Evolutionary conservation across 2,113 vertebrate genomes (phyloP).

Genomic region (Dromas ardeola): DNA sequence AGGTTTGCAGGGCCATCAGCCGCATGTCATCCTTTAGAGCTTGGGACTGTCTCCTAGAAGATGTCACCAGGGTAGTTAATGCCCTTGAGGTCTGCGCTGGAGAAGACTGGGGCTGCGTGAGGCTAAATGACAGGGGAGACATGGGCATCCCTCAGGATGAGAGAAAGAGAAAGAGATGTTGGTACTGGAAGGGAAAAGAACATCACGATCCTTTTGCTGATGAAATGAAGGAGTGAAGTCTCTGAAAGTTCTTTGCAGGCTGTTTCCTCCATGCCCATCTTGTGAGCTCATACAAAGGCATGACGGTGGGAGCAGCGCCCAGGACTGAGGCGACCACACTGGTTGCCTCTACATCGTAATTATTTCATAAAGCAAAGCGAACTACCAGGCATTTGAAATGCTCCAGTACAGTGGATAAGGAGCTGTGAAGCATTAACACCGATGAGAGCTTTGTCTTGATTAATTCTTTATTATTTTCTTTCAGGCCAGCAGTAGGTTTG

Average conservation of each 20-base stretch:
- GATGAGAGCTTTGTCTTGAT: constrained; percentile 14
- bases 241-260: not conserved
- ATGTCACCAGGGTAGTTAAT: not conserved
- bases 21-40: not conserved
- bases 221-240: not conserved
- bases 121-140: not conserved
- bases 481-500: not conserved
- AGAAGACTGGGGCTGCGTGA: not conserved
- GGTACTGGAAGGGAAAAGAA: not conserved
- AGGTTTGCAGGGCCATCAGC: not conserved
- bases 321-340: not conserved
- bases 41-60: not conserved
- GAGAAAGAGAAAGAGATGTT: not conserved
- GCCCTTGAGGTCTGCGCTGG: not conserved
- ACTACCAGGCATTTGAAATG: not conserved
- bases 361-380: constrained; percentile 31
- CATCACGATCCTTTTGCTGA: not conserved
- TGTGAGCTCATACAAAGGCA: not conserved
- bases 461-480: constrained; percentile 58
- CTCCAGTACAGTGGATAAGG: not conserved
- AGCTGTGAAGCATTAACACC: constrained; percentile 51
- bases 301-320: accelerated
- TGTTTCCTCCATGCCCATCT: accelerated
- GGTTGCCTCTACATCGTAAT: not conserved
- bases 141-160: not conserved